These are phyloP conservation scores for Drosophila guanche DNA, from an alignment of 1,140 invertebrate species.

Conservation along the genomic window DNA sequence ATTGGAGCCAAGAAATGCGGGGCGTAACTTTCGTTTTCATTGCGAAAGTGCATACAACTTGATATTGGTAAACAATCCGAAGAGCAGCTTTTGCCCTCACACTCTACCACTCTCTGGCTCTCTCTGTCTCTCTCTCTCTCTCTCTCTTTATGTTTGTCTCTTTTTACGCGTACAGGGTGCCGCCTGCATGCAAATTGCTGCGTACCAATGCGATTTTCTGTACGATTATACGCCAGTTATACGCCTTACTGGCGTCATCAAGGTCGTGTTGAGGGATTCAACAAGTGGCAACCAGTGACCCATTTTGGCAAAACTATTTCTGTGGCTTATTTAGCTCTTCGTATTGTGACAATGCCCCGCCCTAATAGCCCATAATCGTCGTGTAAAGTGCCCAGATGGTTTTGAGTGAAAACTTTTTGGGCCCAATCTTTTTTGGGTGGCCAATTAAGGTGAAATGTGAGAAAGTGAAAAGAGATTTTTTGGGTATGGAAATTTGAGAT, in stretches of 20 bases:
- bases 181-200: conserved; percentile 52
- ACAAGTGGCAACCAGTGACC: conserved; percentile 1
- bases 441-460: conserved; percentile 59
- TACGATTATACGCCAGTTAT: conserved; percentile 33
- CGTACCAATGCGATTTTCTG: conserved; percentile 38
- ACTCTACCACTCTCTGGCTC: conserved; percentile 1
- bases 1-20: conserved; percentile 6
- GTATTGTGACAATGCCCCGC: conserved; percentile 29
- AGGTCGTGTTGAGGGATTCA: conserved; percentile 49
- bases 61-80: conserved; percentile 61
- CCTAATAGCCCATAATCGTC: conserved; percentile 39
- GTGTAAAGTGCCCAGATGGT: conserved; percentile 38
- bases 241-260: conserved; percentile 40
- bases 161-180: conserved; percentile 22
- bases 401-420: conserved; percentile 33
- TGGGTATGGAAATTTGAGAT: conserved; percentile 32
- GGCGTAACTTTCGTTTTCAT: conserved; percentile 79
- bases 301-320: conserved; percentile 14
- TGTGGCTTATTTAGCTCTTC: conserved; percentile 5
- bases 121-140: conserved; percentile 34
- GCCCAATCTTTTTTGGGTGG: conserved; percentile 33
- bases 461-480: conserved; percentile 60
- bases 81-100: conserved; percentile 37
- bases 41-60: conserved; percentile 79
- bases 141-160: conserved; percentile 31